phyloP scores from a whole-genome alignment of 2,888 invertebrate species.

The Lasioglossum oenotherae region DNA sequence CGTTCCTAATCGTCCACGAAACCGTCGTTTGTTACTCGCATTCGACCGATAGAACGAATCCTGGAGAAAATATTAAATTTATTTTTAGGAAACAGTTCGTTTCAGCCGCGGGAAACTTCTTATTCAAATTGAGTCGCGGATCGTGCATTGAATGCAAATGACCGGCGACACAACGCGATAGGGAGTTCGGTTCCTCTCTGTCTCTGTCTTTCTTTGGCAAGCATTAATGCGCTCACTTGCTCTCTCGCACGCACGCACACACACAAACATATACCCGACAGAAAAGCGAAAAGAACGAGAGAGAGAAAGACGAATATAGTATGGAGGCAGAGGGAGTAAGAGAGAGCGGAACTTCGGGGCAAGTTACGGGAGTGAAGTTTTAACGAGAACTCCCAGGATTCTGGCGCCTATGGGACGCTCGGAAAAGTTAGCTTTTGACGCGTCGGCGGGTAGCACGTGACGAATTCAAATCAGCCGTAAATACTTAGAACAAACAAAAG shows the following conservation, averaged over 20 bases:
- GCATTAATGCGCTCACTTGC: neutral
- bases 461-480: conserved; percentile 79
- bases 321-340: neutral
- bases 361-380: conserved; percentile 63
- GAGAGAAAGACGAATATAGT: neutral
- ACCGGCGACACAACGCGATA: conserved; percentile 65
- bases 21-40: conserved; percentile 43
- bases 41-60: conserved; percentile 17
- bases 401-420: conserved; percentile 60
- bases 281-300: neutral
- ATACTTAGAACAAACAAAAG: conserved; percentile 76
- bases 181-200: conserved; percentile 40
- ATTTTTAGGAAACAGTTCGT: conserved; percentile 55
- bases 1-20: conserved; percentile 37
- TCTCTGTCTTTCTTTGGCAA: neutral
- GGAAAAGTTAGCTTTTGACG: conserved; percentile 74
- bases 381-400: conserved; percentile 68
- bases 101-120: conserved; percentile 62
- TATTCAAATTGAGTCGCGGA: conserved; percentile 69
- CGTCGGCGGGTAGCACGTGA: conserved; percentile 65
- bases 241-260: neutral
- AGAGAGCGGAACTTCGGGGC: conserved; percentile 37
- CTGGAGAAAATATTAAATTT: conserved; percentile 55
- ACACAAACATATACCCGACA: neutral
- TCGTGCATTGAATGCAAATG: conserved; percentile 73